phyloP scores from a whole-genome alignment of 2,797 vertebrate species.

The Myoxocephalus aenaeus region DNA sequence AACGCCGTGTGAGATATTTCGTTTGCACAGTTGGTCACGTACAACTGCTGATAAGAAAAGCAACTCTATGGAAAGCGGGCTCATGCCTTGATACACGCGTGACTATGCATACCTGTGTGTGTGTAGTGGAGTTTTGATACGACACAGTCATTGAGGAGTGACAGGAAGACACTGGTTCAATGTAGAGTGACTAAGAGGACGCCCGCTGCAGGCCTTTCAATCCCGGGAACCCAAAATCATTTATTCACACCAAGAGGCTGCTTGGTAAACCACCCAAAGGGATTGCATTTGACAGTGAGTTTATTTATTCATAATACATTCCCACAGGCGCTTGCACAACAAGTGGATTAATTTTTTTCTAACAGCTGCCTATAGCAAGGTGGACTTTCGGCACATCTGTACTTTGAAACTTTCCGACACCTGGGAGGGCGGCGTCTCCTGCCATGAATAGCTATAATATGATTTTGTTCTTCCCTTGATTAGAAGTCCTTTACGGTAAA shows the following conservation, averaged over 20 bases:
- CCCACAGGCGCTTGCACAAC: conserved; percentile 60
- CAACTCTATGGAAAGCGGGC: conserved; percentile 44
- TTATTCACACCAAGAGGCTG: conserved; percentile 73
- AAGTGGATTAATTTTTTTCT: conserved; percentile 42
- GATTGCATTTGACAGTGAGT: conserved; percentile 61
- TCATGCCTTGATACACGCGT: conserved; percentile 25
- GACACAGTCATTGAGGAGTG: conserved; percentile 39
- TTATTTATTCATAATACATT: conserved; percentile 70
- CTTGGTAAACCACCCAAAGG: conserved; percentile 68
- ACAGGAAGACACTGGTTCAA: conserved; percentile 46
- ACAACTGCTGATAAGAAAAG: conserved; percentile 34
- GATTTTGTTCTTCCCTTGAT: conserved; percentile 59
- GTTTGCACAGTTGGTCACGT: conserved; percentile 53
- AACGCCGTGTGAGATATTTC: conserved; percentile 43
- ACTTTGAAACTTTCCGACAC: conserved; percentile 54
- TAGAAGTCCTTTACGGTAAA: conserved; percentile 80
- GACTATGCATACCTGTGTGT: conserved; percentile 32
- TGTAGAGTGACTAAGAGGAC: conserved; percentile 62
- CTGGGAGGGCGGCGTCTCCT: conserved; percentile 43
- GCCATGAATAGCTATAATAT: conserved; percentile 57
- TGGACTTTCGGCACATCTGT: conserved; percentile 57
- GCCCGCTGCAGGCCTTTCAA: conserved; percentile 66
- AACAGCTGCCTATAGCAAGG: conserved; percentile 54
- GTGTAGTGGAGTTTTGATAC: conserved; percentile 48
- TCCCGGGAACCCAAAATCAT: conserved; percentile 67